Evolutionary conservation across 92 coral and sea anemone species (phyloP).

Genomic region (Virgularia gustaviana): DNA sequence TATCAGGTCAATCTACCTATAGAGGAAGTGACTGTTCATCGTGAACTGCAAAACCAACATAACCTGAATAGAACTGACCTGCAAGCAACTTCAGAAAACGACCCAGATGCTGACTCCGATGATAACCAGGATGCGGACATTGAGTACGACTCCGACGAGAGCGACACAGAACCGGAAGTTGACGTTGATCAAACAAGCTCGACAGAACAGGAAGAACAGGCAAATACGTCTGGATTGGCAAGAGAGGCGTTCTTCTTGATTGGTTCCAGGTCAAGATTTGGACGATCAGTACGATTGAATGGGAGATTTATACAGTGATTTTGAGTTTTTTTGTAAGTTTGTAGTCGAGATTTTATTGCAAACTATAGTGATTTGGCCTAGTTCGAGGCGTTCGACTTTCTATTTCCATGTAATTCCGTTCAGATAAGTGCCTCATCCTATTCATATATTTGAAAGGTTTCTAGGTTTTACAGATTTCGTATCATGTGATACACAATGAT

Average conservation of each 20-base stretch:
- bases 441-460: no score
- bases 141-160: constrained; percentile 32
- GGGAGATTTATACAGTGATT: constrained; percentile 40
- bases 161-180: constrained; percentile 20
- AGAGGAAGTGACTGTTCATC: constrained; percentile 11
- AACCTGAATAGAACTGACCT: background rate
- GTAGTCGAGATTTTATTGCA: no score
- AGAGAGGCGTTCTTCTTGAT: constrained; percentile 22
- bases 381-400: no score
- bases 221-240: constrained; percentile 29
- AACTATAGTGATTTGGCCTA: no score
- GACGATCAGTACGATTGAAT: constrained; percentile 36
- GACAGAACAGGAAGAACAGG: constrained; percentile 13
- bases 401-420: no score
- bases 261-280: constrained; percentile 40
- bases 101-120: background rate
- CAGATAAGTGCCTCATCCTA: no score
- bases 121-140: constrained; percentile 17
- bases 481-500: no score
- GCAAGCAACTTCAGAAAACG: background rate
- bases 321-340: no score
- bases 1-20: constrained; percentile 38
- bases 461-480: no score
- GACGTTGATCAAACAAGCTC: constrained; percentile 31
- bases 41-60: background rate